phyloP scores from a whole-genome alignment of 2,888 invertebrate species.

The Drosophila fulvimacula region DNA sequence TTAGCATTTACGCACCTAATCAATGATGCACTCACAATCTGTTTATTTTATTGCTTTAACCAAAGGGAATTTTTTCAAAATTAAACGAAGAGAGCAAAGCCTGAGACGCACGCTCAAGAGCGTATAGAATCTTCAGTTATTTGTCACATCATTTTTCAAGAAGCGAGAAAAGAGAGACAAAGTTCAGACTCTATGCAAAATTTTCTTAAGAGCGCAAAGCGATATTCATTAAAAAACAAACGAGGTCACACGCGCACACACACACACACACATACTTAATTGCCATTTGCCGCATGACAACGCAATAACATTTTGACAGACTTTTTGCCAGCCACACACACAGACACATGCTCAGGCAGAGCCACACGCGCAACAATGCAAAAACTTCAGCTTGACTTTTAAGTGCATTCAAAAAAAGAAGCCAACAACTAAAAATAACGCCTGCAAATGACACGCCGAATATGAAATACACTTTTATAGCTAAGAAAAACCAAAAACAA shows the following conservation, averaged over 20 bases:
- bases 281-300: constrained; percentile 41
- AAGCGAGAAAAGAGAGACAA: too few relatives aligned
- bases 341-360: constrained; percentile 16
- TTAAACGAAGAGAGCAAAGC: background rate
- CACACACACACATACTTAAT: constrained; percentile 13
- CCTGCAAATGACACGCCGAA: background rate
- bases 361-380: constrained; percentile 36
- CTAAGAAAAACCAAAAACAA: too few relatives aligned
- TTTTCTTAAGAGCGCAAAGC: background rate
- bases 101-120: too few relatives aligned
- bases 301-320: constrained; percentile 43
- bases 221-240: constrained; percentile 1
- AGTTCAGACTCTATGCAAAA: background rate
- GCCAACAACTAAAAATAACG: constrained; percentile 1
- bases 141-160: too few relatives aligned
- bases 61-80: background rate
- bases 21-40: constrained; percentile 29
- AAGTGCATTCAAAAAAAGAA: constrained; percentile 39
- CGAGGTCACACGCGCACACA: background rate
- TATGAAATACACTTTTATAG: background rate
- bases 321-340: constrained; percentile 31
- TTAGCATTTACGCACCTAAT: constrained; percentile 42
- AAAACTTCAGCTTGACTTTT: constrained; percentile 49
- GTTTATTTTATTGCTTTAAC: constrained; percentile 37
- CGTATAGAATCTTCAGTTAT: too few relatives aligned